Evolutionary conservation across 2,888 invertebrate genomes (phyloP).

Genomic region (Sarcophaga rosellei): DNA sequence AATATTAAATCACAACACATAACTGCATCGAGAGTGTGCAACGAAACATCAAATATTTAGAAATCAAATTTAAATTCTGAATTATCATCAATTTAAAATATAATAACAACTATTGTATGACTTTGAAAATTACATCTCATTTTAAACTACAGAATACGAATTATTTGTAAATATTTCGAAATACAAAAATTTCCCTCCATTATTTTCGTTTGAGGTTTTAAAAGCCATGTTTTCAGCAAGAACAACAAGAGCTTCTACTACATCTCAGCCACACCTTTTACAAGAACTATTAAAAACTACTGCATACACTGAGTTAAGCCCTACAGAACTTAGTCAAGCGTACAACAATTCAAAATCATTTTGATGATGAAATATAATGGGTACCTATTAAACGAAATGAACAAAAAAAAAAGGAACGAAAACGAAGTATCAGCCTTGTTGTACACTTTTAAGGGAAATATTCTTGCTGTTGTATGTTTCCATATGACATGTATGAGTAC

Average conservation of each 20-base stretch:
- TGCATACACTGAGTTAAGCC: neutral
- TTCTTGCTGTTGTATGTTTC: neutral
- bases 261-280: neutral
- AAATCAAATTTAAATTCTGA: no score
- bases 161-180: no score
- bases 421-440: neutral
- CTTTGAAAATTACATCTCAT: no score
- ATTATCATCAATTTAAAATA: no score
- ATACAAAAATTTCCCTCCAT: neutral
- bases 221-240: neutral
- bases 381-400: no score
- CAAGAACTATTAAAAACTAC: neutral
- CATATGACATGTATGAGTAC: neutral
- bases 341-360: neutral
- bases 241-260: neutral
- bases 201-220: neutral
- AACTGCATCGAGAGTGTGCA: no score
- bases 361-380: neutral
- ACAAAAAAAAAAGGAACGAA: no score
- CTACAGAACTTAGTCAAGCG: neutral
- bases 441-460: neutral
- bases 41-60: no score
- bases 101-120: no score
- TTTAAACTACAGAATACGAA: no score
- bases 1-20: no score